Evolutionary conservation across 2,888 invertebrate genomes (phyloP), one percentile per base, ranked within the genome.

Genomic region (Muschampia plurimacula): DNA sequence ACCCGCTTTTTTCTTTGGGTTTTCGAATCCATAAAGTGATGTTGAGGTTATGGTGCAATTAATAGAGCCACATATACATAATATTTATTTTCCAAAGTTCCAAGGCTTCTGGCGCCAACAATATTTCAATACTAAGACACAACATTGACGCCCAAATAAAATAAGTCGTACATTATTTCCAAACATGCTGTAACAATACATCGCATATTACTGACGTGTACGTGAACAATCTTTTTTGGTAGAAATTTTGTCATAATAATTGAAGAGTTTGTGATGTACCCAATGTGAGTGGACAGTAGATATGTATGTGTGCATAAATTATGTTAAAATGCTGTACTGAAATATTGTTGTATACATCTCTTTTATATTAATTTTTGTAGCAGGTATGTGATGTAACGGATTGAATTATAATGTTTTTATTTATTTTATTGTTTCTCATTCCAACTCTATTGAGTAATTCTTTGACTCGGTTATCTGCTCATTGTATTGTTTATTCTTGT

Each of bases 401-500:
- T 74, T 83, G 75, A 82, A 81, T 81, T 80, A 82, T 78, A 79
- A 79, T 57, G 81, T 85, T 84, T 87, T 86, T 84, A 87, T 86
- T 88, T 73, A 66, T 74, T 74, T 74, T 73, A 46, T 85, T 86
- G 87, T 84, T 84, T 89, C 86, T 91, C 91, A 92, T 92, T 92
- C 91, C 93, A 92, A 84, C 86, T 79, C 74, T 80, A 80, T 87
- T 83, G 84, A 86, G 86, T 89, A 86, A 86, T 87, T 80, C 85
- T 80, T 83, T 85, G 84, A 87, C 87, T 84, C 82, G 59, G 74
- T 79, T 82, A 81, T 84, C 83, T 83, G 83, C 86, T 86, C 88
- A 86, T 87, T 89, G 85, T 88, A 86, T 90, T 89, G 84, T 89
- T 86, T 82, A 86, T 86, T 82, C 81, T 79, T 86, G 80, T 84